A percentile compares a stretch with the other conserved stretches of the same genome.
These are phyloP conservation scores for Nematolebias whitei DNA, from an alignment of 2,113 vertebrate species.

Conservation along the genomic window DNA sequence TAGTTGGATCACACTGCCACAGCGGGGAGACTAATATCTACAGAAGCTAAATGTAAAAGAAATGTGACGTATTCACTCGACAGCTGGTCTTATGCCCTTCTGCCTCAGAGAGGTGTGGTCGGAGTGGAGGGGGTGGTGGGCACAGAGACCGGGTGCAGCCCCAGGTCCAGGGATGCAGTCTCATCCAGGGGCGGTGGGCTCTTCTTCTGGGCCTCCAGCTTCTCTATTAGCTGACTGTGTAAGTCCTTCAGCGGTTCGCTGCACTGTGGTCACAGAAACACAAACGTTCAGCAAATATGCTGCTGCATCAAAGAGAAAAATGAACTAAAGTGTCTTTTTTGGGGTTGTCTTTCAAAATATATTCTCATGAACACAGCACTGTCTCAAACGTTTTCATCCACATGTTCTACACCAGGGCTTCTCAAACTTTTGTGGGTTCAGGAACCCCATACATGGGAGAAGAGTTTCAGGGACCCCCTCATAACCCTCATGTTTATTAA, in stretches of 20 bases:
- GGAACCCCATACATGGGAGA: too few species aligned
- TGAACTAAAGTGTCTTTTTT: too few species aligned
- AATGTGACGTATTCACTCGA: background rate
- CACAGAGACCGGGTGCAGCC: slow-evolving; percentile 84
- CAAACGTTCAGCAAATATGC: background rate
- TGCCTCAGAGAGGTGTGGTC: slow-evolving; percentile 68
- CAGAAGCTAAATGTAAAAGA: slow-evolving; percentile 20
- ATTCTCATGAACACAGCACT: too few species aligned
- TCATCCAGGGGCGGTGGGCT: slow-evolving; percentile 83
- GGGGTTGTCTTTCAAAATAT: too few species aligned
- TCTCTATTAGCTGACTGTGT: slow-evolving; percentile 86
- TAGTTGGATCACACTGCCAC: slow-evolving; percentile 12
- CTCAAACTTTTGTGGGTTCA: too few species aligned
- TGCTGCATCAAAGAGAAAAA: too few species aligned
- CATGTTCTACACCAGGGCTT: too few species aligned
- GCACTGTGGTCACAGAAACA: slow-evolving; percentile 76
- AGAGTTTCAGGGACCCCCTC: too few species aligned
- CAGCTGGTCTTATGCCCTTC: too few species aligned
- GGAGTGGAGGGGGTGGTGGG: slow-evolving; percentile 72
- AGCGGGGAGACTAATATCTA: slow-evolving; percentile 25
- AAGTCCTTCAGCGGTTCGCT: slow-evolving; percentile 93
- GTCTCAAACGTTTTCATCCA: too few species aligned
- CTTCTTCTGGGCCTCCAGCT: slow-evolving; percentile 88
- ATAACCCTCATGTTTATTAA: too few species aligned
- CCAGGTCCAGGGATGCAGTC: slow-evolving; percentile 86